A percentile compares a stretch with the other conserved stretches of the same genome.
Evolutionary conservation across 2,113 vertebrate species (phyloP).

Genomic region (Oreochromis aureus): DNA sequence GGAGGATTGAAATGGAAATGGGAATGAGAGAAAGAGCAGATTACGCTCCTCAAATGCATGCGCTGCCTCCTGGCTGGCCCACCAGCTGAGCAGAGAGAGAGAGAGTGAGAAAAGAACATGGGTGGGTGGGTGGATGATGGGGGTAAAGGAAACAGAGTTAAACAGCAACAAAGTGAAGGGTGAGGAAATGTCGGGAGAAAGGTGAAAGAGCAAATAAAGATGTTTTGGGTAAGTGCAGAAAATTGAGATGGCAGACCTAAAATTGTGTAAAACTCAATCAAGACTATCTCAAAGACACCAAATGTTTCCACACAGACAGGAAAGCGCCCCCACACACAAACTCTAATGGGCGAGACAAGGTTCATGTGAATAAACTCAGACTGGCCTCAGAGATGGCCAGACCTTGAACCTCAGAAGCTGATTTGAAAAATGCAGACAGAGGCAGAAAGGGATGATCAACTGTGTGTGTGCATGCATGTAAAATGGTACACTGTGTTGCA

Average conservation of each 20-base stretch:
- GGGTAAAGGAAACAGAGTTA: not conserved
- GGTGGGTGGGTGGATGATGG: not conserved
- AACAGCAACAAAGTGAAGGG: constrained; percentile 1
- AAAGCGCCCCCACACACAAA: not conserved
- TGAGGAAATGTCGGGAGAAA: not conserved
- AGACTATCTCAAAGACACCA: not conserved
- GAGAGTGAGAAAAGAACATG: not conserved
- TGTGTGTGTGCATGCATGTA: not conserved
- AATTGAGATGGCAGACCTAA: not conserved
- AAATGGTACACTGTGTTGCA: not conserved
- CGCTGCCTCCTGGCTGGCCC: constrained; percentile 44
- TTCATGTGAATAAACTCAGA: constrained; percentile 8
- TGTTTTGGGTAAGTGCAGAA: not conserved
- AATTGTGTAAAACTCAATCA: not conserved
- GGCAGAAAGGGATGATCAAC: not conserved
- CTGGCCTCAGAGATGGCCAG: not conserved
- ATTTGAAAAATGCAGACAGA: not conserved
- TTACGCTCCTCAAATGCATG: constrained; percentile 40
- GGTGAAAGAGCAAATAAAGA: not conserved
- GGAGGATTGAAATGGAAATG: constrained; percentile 75
- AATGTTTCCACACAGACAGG: not conserved
- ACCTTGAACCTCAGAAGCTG: constrained; percentile 12
- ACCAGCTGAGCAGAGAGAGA: constrained; percentile 31
- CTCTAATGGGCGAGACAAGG: not conserved
- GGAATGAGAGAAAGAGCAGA: constrained; percentile 43